A percentile compares a stretch with the other conserved stretches of the same genome.
phyloP scores from a whole-genome alignment of 2,888 invertebrate genomes.

The Oscheius myriophilus region DNA sequence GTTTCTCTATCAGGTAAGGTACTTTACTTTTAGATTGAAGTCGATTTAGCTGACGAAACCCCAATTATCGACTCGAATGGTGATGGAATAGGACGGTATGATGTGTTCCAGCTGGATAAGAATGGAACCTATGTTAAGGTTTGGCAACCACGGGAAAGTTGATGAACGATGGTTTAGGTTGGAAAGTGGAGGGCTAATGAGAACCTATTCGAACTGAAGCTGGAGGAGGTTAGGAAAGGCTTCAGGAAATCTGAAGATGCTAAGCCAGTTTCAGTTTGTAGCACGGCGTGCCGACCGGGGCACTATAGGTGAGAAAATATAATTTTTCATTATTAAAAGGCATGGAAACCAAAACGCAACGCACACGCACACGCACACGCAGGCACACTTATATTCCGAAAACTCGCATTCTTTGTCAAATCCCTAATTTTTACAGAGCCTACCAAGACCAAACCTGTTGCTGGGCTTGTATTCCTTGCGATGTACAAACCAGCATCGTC shows the following conservation, averaged over 20 bases:
- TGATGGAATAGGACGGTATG: conserved; percentile 80
- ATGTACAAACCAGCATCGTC: conserved; percentile 76
- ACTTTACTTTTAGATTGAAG: not conserved
- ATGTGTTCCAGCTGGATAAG: conserved; percentile 78
- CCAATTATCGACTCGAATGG: conserved; percentile 77
- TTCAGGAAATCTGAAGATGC: conserved; percentile 32
- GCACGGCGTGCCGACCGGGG: conserved; percentile 77
- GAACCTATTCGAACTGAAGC: conserved; percentile 52
- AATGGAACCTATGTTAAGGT: conserved; percentile 77
- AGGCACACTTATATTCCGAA: too few species aligned
- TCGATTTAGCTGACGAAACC: conserved; percentile 72
- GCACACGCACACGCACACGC: too few species aligned
- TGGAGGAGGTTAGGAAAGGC: conserved; percentile 43
- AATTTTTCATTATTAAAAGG: not conserved
- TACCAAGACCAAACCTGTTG: conserved; percentile 75
- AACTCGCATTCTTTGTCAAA: too few species aligned
- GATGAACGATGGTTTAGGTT: conserved; percentile 30
- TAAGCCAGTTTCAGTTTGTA: conserved; percentile 78
- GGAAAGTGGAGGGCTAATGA: conserved; percentile 57
- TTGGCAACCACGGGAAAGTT: conserved; percentile 71
- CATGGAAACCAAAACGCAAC: too few species aligned
- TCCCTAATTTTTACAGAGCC: conserved; percentile 33
- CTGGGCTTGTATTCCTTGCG: conserved; percentile 80
- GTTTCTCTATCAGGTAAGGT: conserved; percentile 76
- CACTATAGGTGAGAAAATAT: conserved; percentile 72